Base-by-base conservation (phyloP, 2,888 invertebrate genomes). In the Kryphioiulus occultus region DNA sequence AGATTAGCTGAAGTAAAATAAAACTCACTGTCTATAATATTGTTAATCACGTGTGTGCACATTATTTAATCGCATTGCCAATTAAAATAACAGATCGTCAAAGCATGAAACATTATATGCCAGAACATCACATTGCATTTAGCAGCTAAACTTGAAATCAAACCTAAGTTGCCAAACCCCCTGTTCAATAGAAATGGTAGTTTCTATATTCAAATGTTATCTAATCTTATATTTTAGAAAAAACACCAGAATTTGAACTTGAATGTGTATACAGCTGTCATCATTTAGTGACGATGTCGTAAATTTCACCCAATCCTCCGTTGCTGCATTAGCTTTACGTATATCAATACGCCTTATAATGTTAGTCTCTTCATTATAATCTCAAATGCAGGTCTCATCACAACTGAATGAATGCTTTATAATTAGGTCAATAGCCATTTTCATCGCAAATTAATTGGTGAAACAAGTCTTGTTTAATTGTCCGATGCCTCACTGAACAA, bases 401-500 rank as follows among this genome's bases (percentile, higher is more conserved):
- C 78, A 30, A 78, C 30, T 30, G 12, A 17, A 10, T 30, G 78
- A 78, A 78, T 68, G 22, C 15, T 78, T 26, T 78, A 15, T 78
- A 78, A 78, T 78, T 78, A 78, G 78, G 78, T 30, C 78, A 78
- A 78, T 78, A 30, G 78, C 78, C 30, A 78, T 78, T 78, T 26
- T 30, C 26, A 78, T 15, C 78, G 78, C 78, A 78, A 68, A 78
- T 78, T 78, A 78, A 78, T 30, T 78, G 78, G 78, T 78, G 78
- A 30, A 30, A 30, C 30, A 4, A 68, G 22, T 68, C 0, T 78
- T 30, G 15, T 78, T 78, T 78, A 78, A 78, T 78, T 30, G 30
- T 78, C 26, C 15, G 30, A 78, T 30, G 78, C 30, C 22, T 30
- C 15, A 22, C 78, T 78, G 30, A 78, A 78, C 30, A 78, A 26